Evolutionary conservation across 2,113 vertebrate species (phyloP).

Genomic region (Eulemur macaco): DNA sequence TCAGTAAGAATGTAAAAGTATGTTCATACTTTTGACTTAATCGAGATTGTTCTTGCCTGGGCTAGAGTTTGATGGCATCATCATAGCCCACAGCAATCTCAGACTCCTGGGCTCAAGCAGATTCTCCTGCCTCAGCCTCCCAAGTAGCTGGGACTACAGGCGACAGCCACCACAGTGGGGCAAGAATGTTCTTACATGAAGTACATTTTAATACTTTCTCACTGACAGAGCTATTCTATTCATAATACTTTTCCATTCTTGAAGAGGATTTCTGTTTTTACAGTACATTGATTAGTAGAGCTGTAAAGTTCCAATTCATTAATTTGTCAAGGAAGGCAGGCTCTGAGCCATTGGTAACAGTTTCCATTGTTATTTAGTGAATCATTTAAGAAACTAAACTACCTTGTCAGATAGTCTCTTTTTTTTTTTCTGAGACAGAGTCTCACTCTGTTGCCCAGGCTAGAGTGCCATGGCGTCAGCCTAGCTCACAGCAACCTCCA

Average conservation of each 20-base stretch:
- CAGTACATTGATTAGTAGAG: neutral
- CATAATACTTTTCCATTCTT: neutral
- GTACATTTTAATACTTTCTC: neutral
- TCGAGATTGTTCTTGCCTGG: neutral
- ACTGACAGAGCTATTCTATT: neutral
- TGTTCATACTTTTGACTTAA: neutral
- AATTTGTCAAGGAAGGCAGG: neutral
- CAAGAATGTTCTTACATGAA: neutral
- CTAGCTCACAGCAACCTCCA: too few species aligned
- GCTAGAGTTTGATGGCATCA: neutral
- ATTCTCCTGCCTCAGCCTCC: neutral
- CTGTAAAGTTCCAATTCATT: neutral
- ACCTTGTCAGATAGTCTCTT: neutral
- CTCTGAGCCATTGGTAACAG: too few species aligned
- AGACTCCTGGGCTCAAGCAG: neutral
- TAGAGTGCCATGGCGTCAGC: too few species aligned
- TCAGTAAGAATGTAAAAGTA: neutral
- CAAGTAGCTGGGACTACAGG: neutral
- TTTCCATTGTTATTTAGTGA: neutral
- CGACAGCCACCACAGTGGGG: neutral
- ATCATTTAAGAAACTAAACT: neutral
- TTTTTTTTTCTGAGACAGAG: too few species aligned
- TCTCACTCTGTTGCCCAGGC: too few species aligned
- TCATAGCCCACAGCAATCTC: neutral
- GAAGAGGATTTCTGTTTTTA: neutral